Evolutionary conservation across 2,113 vertebrate genomes (phyloP).

Genomic region (Gavia stellata): DNA sequence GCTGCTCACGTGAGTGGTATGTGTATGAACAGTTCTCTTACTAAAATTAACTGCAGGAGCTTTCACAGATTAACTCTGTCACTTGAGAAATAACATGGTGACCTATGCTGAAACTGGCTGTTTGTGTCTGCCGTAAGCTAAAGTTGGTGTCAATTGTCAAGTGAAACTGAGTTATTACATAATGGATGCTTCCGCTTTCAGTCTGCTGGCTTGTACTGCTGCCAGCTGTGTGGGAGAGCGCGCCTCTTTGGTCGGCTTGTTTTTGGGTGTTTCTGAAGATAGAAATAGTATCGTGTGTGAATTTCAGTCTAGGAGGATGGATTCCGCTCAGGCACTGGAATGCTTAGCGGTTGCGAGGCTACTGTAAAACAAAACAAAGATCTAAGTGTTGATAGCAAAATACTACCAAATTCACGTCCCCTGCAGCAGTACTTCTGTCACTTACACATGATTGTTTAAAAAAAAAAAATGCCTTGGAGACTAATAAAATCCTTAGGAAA

Average conservation of each 20-base stretch:
- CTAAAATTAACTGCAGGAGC: conserved; percentile 27
- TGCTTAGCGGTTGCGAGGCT: background rate
- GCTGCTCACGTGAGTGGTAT: background rate
- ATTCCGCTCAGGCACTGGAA: background rate
- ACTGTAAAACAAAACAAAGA: background rate
- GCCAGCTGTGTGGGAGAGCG: background rate
- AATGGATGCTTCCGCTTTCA: background rate
- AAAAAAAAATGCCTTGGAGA: background rate
- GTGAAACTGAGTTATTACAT: background rate
- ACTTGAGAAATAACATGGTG: background rate
- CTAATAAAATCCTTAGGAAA: background rate
- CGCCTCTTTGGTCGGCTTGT: background rate
- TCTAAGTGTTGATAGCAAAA: background rate
- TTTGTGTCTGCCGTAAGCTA: background rate
- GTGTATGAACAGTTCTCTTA: background rate
- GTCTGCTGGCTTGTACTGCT: fast-evolving
- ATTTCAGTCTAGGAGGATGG: background rate
- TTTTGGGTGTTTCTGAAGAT: background rate
- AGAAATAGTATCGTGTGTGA: background rate
- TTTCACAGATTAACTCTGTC: background rate
- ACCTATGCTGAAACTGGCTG: background rate
- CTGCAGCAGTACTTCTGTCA: background rate
- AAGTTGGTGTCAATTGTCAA: background rate
- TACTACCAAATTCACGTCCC: background rate
- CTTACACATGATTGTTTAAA: background rate